Percentiles rank a stretch among this genome's conserved stretches.
Evolutionary conservation across 1,140 invertebrate species (phyloP).

Genomic region (Macrobrachium nipponense): DNA sequence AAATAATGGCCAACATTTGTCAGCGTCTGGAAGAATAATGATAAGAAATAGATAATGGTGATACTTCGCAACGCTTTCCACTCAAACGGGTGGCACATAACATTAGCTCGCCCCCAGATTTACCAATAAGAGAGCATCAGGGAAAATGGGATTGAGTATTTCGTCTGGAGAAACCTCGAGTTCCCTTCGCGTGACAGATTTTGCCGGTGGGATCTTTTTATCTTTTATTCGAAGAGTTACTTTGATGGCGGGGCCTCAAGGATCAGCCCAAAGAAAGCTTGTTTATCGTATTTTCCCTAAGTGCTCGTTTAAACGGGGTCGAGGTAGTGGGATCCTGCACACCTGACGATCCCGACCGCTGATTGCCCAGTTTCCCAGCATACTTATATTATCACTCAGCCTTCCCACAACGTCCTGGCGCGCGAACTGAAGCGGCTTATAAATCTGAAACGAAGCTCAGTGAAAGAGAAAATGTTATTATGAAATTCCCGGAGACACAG

Average conservation of each 20-base stretch:
- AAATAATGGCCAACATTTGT: neutral
- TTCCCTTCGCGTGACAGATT: constrained; percentile 1
- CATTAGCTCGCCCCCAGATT: constrained; percentile 60
- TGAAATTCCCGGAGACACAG: constrained; percentile 19
- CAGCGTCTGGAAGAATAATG: constrained; percentile 1
- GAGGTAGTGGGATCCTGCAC: constrained; percentile 51
- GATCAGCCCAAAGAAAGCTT: constrained; percentile 15
- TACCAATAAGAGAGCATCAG: constrained; percentile 61
- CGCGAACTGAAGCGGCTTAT: neutral
- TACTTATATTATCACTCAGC: constrained; percentile 50
- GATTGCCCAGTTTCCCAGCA: constrained; percentile 60
- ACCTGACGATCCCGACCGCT: constrained; percentile 56
- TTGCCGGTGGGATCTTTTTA: constrained; percentile 4
- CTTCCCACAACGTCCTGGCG: constrained; percentile 12
- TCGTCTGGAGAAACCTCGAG: constrained; percentile 35
- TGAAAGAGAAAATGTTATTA: constrained; percentile 15
- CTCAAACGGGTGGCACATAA: constrained; percentile 61
- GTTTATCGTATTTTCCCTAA: constrained; percentile 23
- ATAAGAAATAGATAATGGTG: constrained; percentile 16
- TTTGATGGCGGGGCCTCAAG: constrained; percentile 13
- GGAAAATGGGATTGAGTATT: constrained; percentile 56
- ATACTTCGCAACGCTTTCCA: constrained; percentile 28
- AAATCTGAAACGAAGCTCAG: constrained; percentile 27
- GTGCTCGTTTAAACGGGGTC: constrained; percentile 32
- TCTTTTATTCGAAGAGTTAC: constrained; percentile 7